A percentile compares a stretch with the other conserved stretches of the same genome.
These are phyloP conservation scores for Tipula lateralis DNA, from an alignment of 2,888 invertebrate species.

Conservation along the genomic window DNA sequence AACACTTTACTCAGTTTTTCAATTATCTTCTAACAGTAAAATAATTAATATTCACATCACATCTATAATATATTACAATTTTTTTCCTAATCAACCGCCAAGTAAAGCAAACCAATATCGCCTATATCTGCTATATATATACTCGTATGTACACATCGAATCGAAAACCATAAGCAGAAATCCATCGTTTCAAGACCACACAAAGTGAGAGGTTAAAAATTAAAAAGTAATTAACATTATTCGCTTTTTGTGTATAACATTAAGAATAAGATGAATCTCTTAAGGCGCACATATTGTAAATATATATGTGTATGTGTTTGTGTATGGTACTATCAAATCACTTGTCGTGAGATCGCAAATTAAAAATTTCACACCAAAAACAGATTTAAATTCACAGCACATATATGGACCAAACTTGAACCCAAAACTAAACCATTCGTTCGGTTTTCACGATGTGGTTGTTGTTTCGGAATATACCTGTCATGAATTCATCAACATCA, in stretches of 20 bases:
- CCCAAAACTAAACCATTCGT: neutral
- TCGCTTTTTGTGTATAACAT: slow-evolving; percentile 4
- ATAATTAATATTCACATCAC: slow-evolving; percentile 11
- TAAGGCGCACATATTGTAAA: neutral
- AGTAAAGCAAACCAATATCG: neutral
- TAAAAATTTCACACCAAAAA: slow-evolving; percentile 24
- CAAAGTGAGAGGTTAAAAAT: slow-evolving; percentile 24
- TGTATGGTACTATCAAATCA: neutral
- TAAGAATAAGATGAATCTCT: neutral
- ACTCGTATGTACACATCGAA: neutral
- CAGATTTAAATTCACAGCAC: slow-evolving; percentile 12
- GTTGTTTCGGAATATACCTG: neutral
- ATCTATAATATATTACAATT: neutral
- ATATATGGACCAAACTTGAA: slow-evolving; percentile 19
- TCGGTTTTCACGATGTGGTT: neutral
- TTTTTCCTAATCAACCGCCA: slow-evolving; percentile 24
- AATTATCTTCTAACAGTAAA: slow-evolving; percentile 24
- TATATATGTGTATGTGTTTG: neutral
- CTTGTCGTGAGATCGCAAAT: slow-evolving; percentile 15
- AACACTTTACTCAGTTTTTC: neutral
- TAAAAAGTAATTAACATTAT: slow-evolving; percentile 14
- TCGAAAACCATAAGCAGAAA: slow-evolving; percentile 19
- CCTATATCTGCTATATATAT: neutral
- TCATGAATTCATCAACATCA: neutral
- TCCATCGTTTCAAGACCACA: slow-evolving; percentile 15